Base-by-base conservation (phyloP, 2,888 invertebrate genomes). In the Cephus sareptanus region DNA sequence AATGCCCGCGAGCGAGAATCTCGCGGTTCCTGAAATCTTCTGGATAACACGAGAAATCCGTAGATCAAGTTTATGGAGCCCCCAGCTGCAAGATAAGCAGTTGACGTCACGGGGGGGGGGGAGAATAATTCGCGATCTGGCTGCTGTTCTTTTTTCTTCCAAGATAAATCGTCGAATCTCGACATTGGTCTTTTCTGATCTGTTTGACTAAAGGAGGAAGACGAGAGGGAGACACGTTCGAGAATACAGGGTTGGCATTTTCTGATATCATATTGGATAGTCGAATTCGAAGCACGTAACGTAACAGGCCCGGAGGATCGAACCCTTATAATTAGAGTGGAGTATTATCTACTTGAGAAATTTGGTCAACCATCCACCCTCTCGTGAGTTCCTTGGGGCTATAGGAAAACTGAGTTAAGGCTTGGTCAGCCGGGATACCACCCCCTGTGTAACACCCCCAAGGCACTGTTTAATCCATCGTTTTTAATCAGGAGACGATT, bases 61-160 rank as follows among this genome's bases (percentile, higher is more conserved):
- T 87, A 86, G 86, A 88, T 88, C 88, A 87, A 87, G 83, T 89
- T 89, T 88, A 86, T 85, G 85, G 86, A 80, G 40, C 78, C 15
- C 70, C 33, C 70, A 70, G 70, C 33, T 70, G 70, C 40, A 15
- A 70, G 70, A 70, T 70, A 70, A 70, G 70, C 70, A 33, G 13
- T 70, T 40, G 31, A 33, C 70, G 70, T 33, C 70, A 70, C 30
- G 70, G 33, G 33, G 70, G 31, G 31, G 31, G 31, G 31, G 70
- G 12, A 30, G 33, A 70, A 40, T 40, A 40, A 40, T 40, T 76
- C 37, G 69, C 69, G 34, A 73, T 31, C 56, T 31, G 15, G 13
- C 37, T 15, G 13, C 15, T 40, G 40, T 15, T 40, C 15, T 40
- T 40, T 40, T 37, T 15, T 37, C 13, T 40, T 15, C 15, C 15